Evolutionary conservation across 2,888 invertebrate genomes (phyloP).

Genomic region (Epinotia brunnichana): DNA sequence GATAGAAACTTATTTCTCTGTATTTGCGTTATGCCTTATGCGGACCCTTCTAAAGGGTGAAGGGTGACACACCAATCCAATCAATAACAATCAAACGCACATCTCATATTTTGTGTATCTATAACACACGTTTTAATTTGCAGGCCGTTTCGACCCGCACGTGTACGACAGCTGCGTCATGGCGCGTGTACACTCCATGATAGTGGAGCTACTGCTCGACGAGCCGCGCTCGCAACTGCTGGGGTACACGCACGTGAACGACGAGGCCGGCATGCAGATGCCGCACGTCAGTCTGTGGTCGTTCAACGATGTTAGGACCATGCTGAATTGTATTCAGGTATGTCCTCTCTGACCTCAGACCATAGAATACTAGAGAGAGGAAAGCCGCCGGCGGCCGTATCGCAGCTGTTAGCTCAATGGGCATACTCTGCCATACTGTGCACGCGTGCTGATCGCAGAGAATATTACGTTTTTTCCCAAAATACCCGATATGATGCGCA

Average conservation of each 20-base stretch:
- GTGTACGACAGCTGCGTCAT: constrained; percentile 91
- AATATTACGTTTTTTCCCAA: no score
- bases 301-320: constrained; percentile 89
- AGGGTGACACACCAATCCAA: background rate
- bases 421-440: no score
- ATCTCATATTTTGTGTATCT: background rate
- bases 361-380: no score
- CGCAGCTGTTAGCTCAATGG: no score
- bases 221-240: constrained; percentile 89
- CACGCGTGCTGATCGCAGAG: no score
- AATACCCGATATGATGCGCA: no score
- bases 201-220: constrained; percentile 93
- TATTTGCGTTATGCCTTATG: no score
- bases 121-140: constrained; percentile 8
- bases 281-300: constrained; percentile 93
- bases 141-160: constrained; percentile 90
- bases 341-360: no score
- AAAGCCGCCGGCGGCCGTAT: no score
- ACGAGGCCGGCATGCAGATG: constrained; percentile 92
- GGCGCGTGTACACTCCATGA: constrained; percentile 92
- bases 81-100: no score
- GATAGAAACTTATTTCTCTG: no score
- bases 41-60: no score
- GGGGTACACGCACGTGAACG: constrained; percentile 93
- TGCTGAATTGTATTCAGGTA: constrained; percentile 91